These are phyloP conservation scores for Junonia oenone DNA, from an alignment of 2,888 invertebrate genomes.

Conservation along the genomic window DNA sequence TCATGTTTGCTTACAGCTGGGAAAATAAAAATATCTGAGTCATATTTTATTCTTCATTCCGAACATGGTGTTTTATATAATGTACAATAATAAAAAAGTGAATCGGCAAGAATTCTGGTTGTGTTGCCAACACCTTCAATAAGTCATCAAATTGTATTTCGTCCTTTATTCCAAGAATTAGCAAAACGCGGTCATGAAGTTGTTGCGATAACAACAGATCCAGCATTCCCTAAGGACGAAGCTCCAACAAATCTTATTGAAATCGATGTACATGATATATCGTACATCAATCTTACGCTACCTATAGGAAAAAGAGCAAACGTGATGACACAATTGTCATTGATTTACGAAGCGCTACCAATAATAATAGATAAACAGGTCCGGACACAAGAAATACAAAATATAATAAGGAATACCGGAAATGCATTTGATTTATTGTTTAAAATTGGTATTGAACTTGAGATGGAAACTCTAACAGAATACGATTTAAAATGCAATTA, in stretches of 20 bases:
- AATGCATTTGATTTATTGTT: slow-evolving; percentile 32
- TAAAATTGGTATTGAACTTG: slow-evolving; percentile 22
- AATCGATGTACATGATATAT: slow-evolving; percentile 45
- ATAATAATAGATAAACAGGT: slow-evolving; percentile 34
- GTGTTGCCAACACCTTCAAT: slow-evolving; percentile 48
- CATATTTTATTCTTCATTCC: too few species aligned
- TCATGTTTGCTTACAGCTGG: too few species aligned
- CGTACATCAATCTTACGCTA: slow-evolving; percentile 32
- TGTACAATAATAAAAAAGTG: not conserved
- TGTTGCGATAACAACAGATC: slow-evolving; percentile 47
- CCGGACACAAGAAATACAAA: slow-evolving; percentile 31
- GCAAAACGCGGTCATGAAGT: slow-evolving; percentile 52
- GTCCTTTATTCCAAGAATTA: slow-evolving; percentile 44
- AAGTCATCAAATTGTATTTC: slow-evolving; percentile 43
- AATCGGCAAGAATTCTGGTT: slow-evolving; percentile 42
- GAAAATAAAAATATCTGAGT: too few species aligned
- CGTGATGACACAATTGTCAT: slow-evolving; percentile 1
- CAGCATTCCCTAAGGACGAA: slow-evolving; percentile 40
- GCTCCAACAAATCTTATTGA: slow-evolving; percentile 43
- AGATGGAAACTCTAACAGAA: slow-evolving; percentile 28
- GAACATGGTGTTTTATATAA: too few species aligned
- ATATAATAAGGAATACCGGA: slow-evolving; percentile 29
- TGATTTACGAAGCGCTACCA: slow-evolving; percentile 7
- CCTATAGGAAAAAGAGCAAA: slow-evolving; percentile 8
- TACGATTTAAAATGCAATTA: not conserved